These are phyloP conservation scores for Sorex fumeus DNA, from an alignment of 2,113 vertebrate species.

Conservation along the genomic window DNA sequence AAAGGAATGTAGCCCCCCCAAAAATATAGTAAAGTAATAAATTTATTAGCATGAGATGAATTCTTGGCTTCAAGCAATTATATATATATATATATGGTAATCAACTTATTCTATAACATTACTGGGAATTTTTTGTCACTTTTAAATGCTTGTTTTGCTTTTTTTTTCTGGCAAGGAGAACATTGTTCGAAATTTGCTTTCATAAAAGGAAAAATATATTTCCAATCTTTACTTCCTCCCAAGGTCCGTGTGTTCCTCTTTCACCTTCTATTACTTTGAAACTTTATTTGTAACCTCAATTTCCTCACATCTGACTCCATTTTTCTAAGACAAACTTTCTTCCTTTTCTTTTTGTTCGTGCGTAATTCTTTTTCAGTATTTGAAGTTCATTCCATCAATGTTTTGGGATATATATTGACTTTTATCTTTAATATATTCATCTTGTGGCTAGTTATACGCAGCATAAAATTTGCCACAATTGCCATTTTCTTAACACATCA, in stretches of 20 bases:
- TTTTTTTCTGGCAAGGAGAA: conserved; percentile 64
- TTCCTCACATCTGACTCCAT: conserved; percentile 31
- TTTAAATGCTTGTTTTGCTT: conserved; percentile 64
- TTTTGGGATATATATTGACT: not conserved
- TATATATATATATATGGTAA: not conserved
- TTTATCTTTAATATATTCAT: not conserved
- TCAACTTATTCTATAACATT: conserved; percentile 44
- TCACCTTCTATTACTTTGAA: conserved; percentile 32
- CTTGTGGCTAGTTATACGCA: not conserved
- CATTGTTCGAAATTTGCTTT: conserved; percentile 55
- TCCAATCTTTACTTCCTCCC: conserved; percentile 65
- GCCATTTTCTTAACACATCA: conserved; percentile 21
- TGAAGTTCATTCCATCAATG: conserved; percentile 40
- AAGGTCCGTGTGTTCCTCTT: not conserved
- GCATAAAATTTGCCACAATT: not conserved
- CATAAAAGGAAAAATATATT: conserved; percentile 63
- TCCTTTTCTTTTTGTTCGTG: too few species aligned
- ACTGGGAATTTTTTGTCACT: conserved; percentile 53
- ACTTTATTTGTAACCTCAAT: not conserved
- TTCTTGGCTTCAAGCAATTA: conserved; percentile 46
- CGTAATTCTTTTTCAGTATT: conserved; percentile 6
- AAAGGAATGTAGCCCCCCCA: too few species aligned
- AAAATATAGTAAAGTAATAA: conserved; percentile 24
- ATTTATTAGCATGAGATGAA: conserved; percentile 39
- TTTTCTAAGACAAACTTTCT: conserved; percentile 21